A percentile compares a stretch with the other conserved stretches of the same genome.
phyloP scores from a whole-genome alignment of 2,113 vertebrate genomes.

The Nematolebias whitei region DNA sequence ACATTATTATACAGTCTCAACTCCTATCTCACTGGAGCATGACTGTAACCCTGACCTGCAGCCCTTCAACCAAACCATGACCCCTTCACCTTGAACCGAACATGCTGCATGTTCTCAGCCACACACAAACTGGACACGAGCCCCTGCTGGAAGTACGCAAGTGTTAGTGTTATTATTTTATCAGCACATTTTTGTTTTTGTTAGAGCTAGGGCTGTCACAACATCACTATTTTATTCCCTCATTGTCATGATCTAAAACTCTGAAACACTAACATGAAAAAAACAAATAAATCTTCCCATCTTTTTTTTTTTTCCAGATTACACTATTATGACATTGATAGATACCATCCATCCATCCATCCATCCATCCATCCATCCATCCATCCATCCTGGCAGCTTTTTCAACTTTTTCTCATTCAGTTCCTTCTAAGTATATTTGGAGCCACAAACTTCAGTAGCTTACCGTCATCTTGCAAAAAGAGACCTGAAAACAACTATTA shows the following conservation, averaged over 20 bases:
- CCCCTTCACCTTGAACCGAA: slow-evolving; percentile 9
- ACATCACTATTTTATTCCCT: background rate
- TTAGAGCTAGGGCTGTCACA: background rate
- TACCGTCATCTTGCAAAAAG: slow-evolving; percentile 2
- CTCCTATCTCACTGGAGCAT: slow-evolving; percentile 2
- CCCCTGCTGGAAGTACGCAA: no score
- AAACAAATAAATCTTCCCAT: no score
- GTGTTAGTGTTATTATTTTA: no score
- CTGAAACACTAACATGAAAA: background rate
- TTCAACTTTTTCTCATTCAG: slow-evolving; percentile 19
- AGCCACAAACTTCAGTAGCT: slow-evolving; percentile 4
- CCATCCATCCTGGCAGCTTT: no score
- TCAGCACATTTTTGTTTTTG: background rate
- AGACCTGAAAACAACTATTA: background rate
- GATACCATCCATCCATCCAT: no score
- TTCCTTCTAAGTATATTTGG: slow-evolving; percentile 18
- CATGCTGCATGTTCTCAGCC: slow-evolving; percentile 19
- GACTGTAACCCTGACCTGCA: slow-evolving; percentile 19
- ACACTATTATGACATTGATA: no score
- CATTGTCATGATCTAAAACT: background rate
- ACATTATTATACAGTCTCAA: background rate
- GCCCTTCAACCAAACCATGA: slow-evolving; percentile 2
- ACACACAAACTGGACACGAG: slow-evolving; percentile 10
- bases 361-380: no score
- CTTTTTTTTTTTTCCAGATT: no score